Base-by-base conservation (phyloP, 2,113 vertebrate genomes). In the Labrus mixtus region DNA sequence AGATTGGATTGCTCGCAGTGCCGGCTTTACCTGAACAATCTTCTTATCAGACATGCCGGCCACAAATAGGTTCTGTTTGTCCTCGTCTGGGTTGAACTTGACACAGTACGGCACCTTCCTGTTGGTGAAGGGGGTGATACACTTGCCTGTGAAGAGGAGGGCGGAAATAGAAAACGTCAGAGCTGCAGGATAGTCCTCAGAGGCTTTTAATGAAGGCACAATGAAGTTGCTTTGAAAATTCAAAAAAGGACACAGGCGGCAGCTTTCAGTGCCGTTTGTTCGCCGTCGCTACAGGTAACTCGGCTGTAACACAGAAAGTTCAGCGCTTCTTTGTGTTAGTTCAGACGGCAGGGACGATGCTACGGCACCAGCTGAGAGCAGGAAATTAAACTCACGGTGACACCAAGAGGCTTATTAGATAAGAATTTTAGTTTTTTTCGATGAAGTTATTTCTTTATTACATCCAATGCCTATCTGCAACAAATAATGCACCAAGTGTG, bases 31-130 rank as follows among this genome's bases (percentile, higher is more conserved):
- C 94, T 99, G 98, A 10, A 99, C 97, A 59, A 99, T 99, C 94
- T 99, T 99, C 85, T 99, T 99, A 92, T 99, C 98, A 0, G 97
- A 99, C 98, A 99, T 99, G 22, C 98, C 98, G 46, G 98, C 97
- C 78, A 99, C 97, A 81, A 99, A 97, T 33, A 99, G 96, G 88
- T 92, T 97, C 85, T 99, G 98, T 73, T 99, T 99, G 81, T 99
- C 98, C 91, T 98, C 97, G 12, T 99, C 98, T 11, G 98, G 98
- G 91, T 99, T 99, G 91, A 99, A 99, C 86, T 99, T 99, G 70
- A 99, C 97, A 83, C 98, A 99, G 60, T 99, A 99, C 3, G 98
- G 98, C 57, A 99, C 97, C 88, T 99, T 99, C 76, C 96, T 93
- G 90, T 99, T 99, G 78, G 97, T 98, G 93, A 99, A 99, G 89